Percentiles rank a stretch among this genome's conserved stretches.
phyloP scores from a whole-genome alignment of 2,113 vertebrate species.

The Bufo bufo region DNA sequence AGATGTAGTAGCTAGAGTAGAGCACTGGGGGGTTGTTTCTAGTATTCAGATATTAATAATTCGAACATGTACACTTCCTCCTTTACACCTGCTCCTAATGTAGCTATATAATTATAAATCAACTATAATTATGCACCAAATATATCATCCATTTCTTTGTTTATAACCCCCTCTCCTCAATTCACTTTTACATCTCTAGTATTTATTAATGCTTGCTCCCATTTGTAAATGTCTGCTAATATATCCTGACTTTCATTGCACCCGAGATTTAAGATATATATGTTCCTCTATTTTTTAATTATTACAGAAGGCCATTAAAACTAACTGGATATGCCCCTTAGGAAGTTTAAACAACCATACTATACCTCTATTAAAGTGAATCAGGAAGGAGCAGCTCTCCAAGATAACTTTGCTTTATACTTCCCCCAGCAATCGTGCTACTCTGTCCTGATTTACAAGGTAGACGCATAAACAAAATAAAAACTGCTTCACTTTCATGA shows the following conservation, averaged over 20 bases:
- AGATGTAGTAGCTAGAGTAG: conserved; percentile 20
- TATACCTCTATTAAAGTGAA: conserved; percentile 30
- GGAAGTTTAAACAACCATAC: conserved; percentile 40
- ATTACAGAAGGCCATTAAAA: conserved; percentile 45
- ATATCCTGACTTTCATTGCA: conserved; percentile 38
- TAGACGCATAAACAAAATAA: conserved; percentile 22
- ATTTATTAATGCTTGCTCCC: conserved; percentile 39
- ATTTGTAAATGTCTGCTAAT: conserved; percentile 37
- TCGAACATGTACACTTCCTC: conserved; percentile 43
- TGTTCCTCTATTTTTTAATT: conserved; percentile 47
- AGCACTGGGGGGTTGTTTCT: conserved; percentile 48
- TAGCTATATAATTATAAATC: conserved; percentile 54
- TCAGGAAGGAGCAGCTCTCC: not conserved
- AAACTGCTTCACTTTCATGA: conserved; percentile 35
- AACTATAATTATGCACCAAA: conserved; percentile 54
- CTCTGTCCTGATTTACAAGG: conserved; percentile 43
- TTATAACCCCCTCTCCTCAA: conserved; percentile 15
- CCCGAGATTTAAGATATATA: conserved; percentile 21
- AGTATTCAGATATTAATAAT: conserved; percentile 50
- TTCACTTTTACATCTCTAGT: conserved; percentile 13
- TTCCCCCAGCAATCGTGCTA: not conserved
- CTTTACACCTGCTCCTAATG: conserved; percentile 47
- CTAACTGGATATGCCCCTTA: conserved; percentile 27
- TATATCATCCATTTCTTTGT: conserved; percentile 52
- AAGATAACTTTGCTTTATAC: conserved; percentile 1